Evolutionary conservation across 2,797 vertebrate species (phyloP).

Genomic region (Graptemys geographica): DNA sequence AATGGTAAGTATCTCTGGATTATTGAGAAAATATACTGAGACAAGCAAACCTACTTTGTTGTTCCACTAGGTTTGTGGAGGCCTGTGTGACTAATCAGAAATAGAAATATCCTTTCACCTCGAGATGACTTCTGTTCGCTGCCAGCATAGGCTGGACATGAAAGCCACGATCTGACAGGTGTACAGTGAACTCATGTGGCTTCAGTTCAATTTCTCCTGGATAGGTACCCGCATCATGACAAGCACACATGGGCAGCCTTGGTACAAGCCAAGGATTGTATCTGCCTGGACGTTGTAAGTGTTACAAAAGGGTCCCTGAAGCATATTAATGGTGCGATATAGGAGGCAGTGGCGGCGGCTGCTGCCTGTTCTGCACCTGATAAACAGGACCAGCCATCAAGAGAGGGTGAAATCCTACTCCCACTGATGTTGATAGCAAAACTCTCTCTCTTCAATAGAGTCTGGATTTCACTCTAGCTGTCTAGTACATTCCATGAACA

Average conservation of each 20-base stretch:
- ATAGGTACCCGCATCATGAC: rapidly evolving
- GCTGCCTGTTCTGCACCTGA: not conserved
- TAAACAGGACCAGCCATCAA: not conserved
- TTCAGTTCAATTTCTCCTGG: not conserved
- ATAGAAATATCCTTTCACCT: not conserved
- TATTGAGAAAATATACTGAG: not conserved
- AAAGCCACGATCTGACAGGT: not conserved
- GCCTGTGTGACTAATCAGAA: not conserved
- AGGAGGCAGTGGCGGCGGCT: not conserved
- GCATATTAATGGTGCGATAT: not conserved
- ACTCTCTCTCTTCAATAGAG: too few relatives aligned
- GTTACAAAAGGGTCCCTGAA: not conserved
- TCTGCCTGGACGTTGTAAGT: not conserved
- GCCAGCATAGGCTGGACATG: not conserved
- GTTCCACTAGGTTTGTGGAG: not conserved
- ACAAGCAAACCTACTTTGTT: not conserved
- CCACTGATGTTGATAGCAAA: too few relatives aligned
- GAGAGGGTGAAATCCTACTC: not conserved
- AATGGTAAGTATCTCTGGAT: conserved; percentile 81
- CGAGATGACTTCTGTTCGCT: not conserved
- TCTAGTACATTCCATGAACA: not conserved
- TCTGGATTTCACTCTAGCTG: too few relatives aligned
- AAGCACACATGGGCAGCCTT: not conserved
- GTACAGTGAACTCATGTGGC: not conserved
- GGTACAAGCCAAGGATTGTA: not conserved